Evolutionary conservation across 2,797 vertebrate species (phyloP), one percentile per base, ranked within the genome.

Genomic region (Cossypha niveicapilla): DNA sequence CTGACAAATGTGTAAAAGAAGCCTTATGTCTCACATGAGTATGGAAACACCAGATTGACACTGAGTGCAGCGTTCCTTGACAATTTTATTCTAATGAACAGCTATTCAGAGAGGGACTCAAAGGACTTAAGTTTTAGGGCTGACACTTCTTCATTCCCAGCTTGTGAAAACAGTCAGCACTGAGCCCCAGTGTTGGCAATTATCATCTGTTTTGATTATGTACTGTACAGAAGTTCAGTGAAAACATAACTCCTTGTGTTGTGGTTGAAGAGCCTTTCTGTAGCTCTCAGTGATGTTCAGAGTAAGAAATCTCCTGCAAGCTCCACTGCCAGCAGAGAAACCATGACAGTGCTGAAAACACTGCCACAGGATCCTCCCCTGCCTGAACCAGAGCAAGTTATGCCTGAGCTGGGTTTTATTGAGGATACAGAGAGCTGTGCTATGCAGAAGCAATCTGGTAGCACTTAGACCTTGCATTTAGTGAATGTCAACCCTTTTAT

Each of bases 251-350:
- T 79, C 67, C 72, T n/a, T 34, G 79, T 50, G 5, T 61, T 68
- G 53, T 34, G 51, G 34, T n/a, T 44, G 62, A 42, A 39, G 75
- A 78, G 41, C 68, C 88, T 89, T 93, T 86, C 92, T 86, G 60
- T 32, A 77, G 73, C 78, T 77, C 89, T 60, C 74, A 21, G 9
- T 45, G 58, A 39, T 71, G 77, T 39, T 73, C n/a, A 68, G 85
- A 71, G 60, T 13, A 19, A 79, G 54, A 19, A 68, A 50, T 91
- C 58, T 66, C 93, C 84, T 82, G 54, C 56, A 7, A 67, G 48
- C 58, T 82, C 39, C 56, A 1, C 60, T 61, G 78, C 58, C 62
- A 77, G 37, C 32, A 28, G 23, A 76, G 65, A 28, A 78, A 54
- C 27, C 0, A 9, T 54, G 35, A 35, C 48, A 35, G 25, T 66